These are phyloP conservation scores for Cnemophilus loriae DNA, from an alignment of 2,113 vertebrate genomes.

Conservation along the genomic window DNA sequence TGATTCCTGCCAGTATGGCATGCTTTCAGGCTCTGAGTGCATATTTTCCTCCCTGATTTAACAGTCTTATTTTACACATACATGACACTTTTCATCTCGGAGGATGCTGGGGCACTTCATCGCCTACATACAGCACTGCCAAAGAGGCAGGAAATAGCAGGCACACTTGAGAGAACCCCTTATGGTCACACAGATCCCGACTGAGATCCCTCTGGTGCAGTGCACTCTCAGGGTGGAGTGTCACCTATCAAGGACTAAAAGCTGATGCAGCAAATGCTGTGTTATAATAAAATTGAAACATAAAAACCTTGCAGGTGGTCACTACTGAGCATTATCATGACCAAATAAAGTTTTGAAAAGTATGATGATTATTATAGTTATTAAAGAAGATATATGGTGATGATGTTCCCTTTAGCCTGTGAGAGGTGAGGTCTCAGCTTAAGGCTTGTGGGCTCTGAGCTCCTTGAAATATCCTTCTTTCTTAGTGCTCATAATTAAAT, in stretches of 20 bases:
- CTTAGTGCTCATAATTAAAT: constrained; percentile 6
- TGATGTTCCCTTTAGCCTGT: neutral
- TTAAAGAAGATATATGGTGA: neutral
- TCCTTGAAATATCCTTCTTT: neutral
- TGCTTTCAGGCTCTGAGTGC: neutral
- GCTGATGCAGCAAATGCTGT: neutral
- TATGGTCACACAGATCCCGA: neutral
- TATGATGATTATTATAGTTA: neutral
- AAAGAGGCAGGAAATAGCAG: neutral
- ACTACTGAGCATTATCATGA: neutral
- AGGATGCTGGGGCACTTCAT: neutral
- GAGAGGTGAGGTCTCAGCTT: neutral
- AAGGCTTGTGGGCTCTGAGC: neutral
- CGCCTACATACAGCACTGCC: neutral
- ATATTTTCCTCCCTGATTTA: neutral
- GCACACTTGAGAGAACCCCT: neutral
- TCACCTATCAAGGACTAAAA: neutral
- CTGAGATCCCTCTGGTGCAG: neutral
- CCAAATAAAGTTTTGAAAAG: neutral
- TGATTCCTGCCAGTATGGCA: neutral
- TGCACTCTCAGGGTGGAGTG: neutral
- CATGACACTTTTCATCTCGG: neutral
- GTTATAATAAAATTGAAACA: neutral
- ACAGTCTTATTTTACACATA: neutral
- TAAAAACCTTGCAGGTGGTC: neutral